Base-by-base conservation (phyloP, 2,888 invertebrate species). In the Drymonia ruficornis region DNA sequence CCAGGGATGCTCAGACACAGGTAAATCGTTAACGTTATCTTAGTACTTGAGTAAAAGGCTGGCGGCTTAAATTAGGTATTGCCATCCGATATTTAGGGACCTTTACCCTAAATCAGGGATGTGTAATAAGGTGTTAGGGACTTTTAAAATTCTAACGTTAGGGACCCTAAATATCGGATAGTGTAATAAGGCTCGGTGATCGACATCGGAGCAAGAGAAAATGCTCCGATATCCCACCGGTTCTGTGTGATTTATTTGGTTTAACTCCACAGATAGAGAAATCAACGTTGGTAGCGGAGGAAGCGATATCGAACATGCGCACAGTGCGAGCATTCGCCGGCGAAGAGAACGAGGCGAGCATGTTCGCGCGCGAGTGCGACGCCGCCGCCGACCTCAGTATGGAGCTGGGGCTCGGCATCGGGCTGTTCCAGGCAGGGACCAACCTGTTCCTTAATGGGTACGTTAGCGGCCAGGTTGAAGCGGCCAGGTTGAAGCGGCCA, bases 261-360 rank as follows among this genome's bases (percentile, higher is more conserved):
- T 23, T n/a, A 0, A n/a, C 11, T 13, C 23, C 70, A 13, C 77
- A 98, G 96, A 93, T 96, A 59, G 97, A 98, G 68, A 96, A 96
- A 79, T 95, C 98, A 0, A 97, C 98, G 0, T 94, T 97, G 1
- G 96, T 98, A 38, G 98, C 98, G 13, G 98, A 98, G 83, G 99
- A 99, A 88, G 98, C 98, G 2, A 93, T 99, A 53, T 95, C 97
- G 38, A 99, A 99, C 86, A 96, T 99, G 66, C 93, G 98, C 49
- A 99, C 99, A 1, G 99, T 99, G 0, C 93, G 98, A 66, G 97
- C 98, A 13, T 98, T 99, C 91, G 98, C 98, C 0, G 98, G 98
- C 91, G 99, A 99, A 84, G 95, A 96, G 55, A 95, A 95, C 59
- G 99, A 99, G 84, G 91, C 94, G 61, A 93, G 94, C 61, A 87